These are phyloP conservation scores for Tholera decimalis DNA, from an alignment of 2,888 invertebrate species.

Conservation along the genomic window DNA sequence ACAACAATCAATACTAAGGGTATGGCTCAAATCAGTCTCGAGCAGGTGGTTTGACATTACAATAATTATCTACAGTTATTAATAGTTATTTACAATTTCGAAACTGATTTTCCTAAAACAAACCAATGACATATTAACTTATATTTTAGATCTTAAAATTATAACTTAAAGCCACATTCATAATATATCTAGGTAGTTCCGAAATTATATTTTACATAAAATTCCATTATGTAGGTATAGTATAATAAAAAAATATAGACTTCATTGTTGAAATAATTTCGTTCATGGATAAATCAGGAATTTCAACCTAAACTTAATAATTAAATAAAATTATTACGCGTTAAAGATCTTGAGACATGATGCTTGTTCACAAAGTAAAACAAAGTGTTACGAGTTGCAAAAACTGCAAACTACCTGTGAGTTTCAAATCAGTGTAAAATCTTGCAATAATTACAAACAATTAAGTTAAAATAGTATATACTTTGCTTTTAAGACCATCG, in stretches of 20 bases:
- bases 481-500: slow-evolving; percentile 22
- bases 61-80: slow-evolving; percentile 73
- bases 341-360: slow-evolving; percentile 33
- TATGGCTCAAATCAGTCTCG: slow-evolving; percentile 88
- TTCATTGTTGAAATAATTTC: slow-evolving; percentile 32
- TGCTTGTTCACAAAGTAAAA: slow-evolving; percentile 39
- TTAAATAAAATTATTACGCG: slow-evolving; percentile 16
- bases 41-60: slow-evolving; percentile 76
- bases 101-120: slow-evolving; percentile 76
- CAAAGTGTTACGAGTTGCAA: neutral
- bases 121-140: slow-evolving; percentile 58
- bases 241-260: slow-evolving; percentile 51
- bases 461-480: slow-evolving; percentile 6
- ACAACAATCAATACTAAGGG: slow-evolving; percentile 71
- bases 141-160: slow-evolving; percentile 65
- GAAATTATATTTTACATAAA: slow-evolving; percentile 53
- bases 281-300: slow-evolving; percentile 29
- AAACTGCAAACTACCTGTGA: slow-evolving; percentile 4
- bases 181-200: slow-evolving; percentile 41
- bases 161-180: slow-evolving; percentile 74
- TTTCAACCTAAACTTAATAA: slow-evolving; percentile 32
- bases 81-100: slow-evolving; percentile 78
- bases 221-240: slow-evolving; percentile 18
- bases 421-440: slow-evolving; percentile 5
- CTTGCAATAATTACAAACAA: slow-evolving; percentile 25